Percentiles rank a stretch among this genome's conserved stretches.
Evolutionary conservation across 1,140 invertebrate genomes (phyloP).

Genomic region (Microplitis demolitor): DNA sequence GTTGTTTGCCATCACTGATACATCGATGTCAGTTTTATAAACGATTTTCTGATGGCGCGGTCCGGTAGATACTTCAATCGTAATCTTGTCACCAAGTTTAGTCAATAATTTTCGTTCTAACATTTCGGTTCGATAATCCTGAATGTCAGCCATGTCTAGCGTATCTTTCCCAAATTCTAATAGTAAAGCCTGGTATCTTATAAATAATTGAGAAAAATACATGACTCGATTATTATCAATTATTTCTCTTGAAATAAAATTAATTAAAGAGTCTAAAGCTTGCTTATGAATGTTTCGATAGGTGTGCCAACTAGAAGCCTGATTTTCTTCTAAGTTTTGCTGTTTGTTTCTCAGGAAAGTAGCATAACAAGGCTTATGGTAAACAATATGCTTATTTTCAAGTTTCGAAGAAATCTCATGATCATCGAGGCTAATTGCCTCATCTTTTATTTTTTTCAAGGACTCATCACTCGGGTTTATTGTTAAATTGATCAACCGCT

Average conservation of each 20-base stretch:
- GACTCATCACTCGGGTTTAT: too few species aligned
- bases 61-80: slow-evolving; percentile 42
- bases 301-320: slow-evolving; percentile 16
- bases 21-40: slow-evolving; percentile 37
- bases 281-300: slow-evolving; percentile 1
- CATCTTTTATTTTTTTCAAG: slow-evolving; percentile 10
- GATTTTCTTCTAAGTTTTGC: slow-evolving; percentile 5
- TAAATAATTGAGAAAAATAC: slow-evolving; percentile 36
- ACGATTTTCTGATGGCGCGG: slow-evolving; percentile 43
- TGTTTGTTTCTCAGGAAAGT: slow-evolving; percentile 5
- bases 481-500: too few species aligned
- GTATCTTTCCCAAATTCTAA: slow-evolving; percentile 32
- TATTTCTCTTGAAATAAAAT: slow-evolving; percentile 34
- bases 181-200: slow-evolving; percentile 35
- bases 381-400: not conserved
- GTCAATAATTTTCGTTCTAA: slow-evolving; percentile 41
- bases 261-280: slow-evolving; percentile 13
- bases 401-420: slow-evolving; percentile 16
- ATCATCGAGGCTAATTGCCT: slow-evolving; percentile 12
- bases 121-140: slow-evolving; percentile 43
- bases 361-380: slow-evolving; percentile 16
- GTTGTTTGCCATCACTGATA: slow-evolving; percentile 25
- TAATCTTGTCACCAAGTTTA: slow-evolving; percentile 40
- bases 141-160: slow-evolving; percentile 31
- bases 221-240: slow-evolving; percentile 34